phyloP scores from a whole-genome alignment of 2,797 vertebrate genomes.

The Amniataba percoides region DNA sequence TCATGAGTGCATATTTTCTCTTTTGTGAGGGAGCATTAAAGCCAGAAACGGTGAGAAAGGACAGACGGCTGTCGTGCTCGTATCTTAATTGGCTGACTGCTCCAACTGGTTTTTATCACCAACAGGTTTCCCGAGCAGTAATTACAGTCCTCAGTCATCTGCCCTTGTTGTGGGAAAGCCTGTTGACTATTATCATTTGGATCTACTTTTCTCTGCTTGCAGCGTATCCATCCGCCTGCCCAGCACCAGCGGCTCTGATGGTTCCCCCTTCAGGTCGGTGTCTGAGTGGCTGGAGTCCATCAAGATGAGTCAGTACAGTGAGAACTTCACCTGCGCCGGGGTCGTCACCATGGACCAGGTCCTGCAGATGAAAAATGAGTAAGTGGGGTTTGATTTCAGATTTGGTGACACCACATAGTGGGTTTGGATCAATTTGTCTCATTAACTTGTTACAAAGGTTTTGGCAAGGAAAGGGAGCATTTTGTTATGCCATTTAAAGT shows the following conservation, averaged over 20 bases:
- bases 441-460: constrained; percentile 1
- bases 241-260: constrained; percentile 94
- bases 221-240: constrained; percentile 97
- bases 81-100: constrained; percentile 68
- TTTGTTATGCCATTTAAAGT: constrained; percentile 15
- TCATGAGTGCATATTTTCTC: constrained; percentile 38
- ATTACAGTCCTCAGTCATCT: constrained; percentile 64
- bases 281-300: constrained; percentile 97
- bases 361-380: constrained; percentile 96
- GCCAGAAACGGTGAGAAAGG: constrained; percentile 41
- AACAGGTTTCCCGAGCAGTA: constrained; percentile 64
- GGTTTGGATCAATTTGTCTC: neutral
- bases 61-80: constrained; percentile 46
- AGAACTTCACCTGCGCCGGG: constrained; percentile 92
- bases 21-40: constrained; percentile 54
- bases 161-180: constrained; percentile 64
- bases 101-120: constrained; percentile 79
- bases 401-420: constrained; percentile 1
- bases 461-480: neutral
- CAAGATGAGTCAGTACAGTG: constrained; percentile 96
- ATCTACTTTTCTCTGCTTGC: constrained; percentile 55
- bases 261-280: constrained; percentile 93
- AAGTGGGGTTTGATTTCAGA: constrained; percentile 58
- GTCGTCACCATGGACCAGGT: constrained; percentile 94
- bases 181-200: constrained; percentile 60